Percentiles rank a stretch among this genome's conserved stretches.
Evolutionary conservation across 2,888 invertebrate species (phyloP).

Genomic region (Ormia ochracea): DNA sequence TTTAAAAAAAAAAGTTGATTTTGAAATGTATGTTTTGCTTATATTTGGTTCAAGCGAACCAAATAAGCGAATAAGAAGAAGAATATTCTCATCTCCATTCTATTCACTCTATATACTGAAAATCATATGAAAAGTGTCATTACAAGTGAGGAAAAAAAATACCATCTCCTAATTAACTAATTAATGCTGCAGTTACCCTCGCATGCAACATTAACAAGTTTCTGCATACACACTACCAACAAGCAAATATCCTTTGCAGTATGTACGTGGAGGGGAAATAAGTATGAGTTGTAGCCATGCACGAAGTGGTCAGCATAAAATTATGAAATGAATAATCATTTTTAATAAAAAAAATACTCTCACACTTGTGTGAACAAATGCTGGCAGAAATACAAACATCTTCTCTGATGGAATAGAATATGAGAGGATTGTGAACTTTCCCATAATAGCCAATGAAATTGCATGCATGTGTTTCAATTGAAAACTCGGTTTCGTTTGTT

Average conservation of each 20-base stretch:
- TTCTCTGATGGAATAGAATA: neutral
- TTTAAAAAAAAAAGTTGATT: too few relatives aligned
- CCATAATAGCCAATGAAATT: neutral
- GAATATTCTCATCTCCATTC: too few relatives aligned
- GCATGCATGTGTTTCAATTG: slow-evolving; percentile 4
- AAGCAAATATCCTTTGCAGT: slow-evolving; percentile 9
- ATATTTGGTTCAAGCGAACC: too few relatives aligned
- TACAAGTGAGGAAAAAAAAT: too few relatives aligned
- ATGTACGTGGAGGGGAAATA: neutral
- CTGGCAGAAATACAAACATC: neutral
- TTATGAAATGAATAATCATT: slow-evolving; percentile 53
- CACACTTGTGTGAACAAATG: neutral
- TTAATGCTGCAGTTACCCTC: neutral
- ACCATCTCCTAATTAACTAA: too few relatives aligned
- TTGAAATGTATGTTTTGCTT: too few relatives aligned
- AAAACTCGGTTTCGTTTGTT: slow-evolving; percentile 15
- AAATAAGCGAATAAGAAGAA: too few relatives aligned
- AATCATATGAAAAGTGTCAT: too few relatives aligned
- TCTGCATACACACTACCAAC: slow-evolving; percentile 17
- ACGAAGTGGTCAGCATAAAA: slow-evolving; percentile 21
- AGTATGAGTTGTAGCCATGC: slow-evolving; percentile 23
- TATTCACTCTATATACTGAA: too few relatives aligned
- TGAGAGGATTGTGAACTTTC: neutral
- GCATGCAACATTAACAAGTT: slow-evolving; percentile 24
- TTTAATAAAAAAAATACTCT: slow-evolving; percentile 45